Evolutionary conservation across 2,888 invertebrate genomes (phyloP).

Genomic region (Sphaerophoria taeniata): DNA sequence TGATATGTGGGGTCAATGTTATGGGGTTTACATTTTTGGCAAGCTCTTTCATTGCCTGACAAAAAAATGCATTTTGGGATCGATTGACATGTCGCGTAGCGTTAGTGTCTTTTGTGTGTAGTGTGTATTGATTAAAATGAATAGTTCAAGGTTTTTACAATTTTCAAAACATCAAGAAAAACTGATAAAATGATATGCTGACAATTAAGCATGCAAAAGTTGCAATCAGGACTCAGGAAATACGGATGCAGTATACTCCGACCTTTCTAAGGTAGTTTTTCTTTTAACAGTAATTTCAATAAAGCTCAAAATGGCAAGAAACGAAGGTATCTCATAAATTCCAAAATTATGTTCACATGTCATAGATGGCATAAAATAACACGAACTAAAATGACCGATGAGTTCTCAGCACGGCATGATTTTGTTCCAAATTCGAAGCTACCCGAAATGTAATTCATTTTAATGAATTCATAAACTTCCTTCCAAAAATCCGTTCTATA

Average conservation of each 20-base stretch:
- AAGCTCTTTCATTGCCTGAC: not conserved
- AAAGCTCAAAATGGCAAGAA: not conserved
- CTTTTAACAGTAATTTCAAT: too few species aligned
- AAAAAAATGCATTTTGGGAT: not conserved
- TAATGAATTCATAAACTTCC: slow-evolving; percentile 55
- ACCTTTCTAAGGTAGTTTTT: too few species aligned
- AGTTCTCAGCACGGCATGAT: slow-evolving; percentile 6
- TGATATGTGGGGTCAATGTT: slow-evolving; percentile 10
- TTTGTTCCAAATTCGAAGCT: not conserved
- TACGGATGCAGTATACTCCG: too few species aligned
- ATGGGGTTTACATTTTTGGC: slow-evolving; percentile 20
- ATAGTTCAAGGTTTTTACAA: too few species aligned
- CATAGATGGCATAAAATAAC: slow-evolving; percentile 44
- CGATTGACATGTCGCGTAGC: too few species aligned
- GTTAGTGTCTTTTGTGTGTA: too few species aligned
- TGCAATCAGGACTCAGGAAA: too few species aligned
- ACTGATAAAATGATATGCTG: too few species aligned
- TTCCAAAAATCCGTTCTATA: slow-evolving; percentile 44
- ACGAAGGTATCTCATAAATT: slow-evolving; percentile 33
- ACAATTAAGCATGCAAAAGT: too few species aligned
- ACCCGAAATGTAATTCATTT: slow-evolving; percentile 26
- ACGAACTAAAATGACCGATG: slow-evolving; percentile 40
- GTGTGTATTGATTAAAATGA: too few species aligned
- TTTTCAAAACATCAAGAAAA: too few species aligned
- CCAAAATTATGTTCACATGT: slow-evolving; percentile 24